These are phyloP conservation scores for Scyliorhinus canicula DNA, from an alignment of 2,797 vertebrate species.

Conservation along the genomic window DNA sequence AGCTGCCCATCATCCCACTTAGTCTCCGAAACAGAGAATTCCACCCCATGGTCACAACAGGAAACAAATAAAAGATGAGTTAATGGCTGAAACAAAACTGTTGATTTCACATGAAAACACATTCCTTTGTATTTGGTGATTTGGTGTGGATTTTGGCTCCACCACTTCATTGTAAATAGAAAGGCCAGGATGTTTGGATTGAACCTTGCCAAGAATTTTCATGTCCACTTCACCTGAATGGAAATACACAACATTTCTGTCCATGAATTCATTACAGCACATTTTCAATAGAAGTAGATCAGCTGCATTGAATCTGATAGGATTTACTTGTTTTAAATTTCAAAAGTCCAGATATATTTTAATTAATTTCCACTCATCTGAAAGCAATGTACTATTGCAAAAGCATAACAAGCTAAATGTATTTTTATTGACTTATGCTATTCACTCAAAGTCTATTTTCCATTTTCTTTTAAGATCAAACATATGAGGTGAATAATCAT, in stretches of 20 bases:
- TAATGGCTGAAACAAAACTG: not conserved
- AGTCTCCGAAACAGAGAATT: too few relatives aligned
- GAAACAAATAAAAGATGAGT: too few relatives aligned
- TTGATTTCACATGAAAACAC: not conserved
- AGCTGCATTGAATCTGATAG: too few relatives aligned
- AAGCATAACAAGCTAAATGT: not conserved
- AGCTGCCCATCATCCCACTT: too few relatives aligned
- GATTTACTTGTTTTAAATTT: too few relatives aligned
- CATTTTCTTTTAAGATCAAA: too few relatives aligned
- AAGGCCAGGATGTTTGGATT: too few relatives aligned
- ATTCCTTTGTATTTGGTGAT: not conserved
- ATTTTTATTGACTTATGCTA: not conserved
- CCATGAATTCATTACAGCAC: not conserved
- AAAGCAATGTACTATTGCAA: not conserved
- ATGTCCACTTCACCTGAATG: too few relatives aligned
- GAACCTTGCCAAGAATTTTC: too few relatives aligned
- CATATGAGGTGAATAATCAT: too few relatives aligned
- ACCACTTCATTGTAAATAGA: not conserved
- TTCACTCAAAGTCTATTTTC: not conserved
- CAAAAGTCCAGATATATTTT: not conserved
- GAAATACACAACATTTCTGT: too few relatives aligned
- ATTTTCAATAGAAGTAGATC: not conserved
- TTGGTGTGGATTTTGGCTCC: not conserved
- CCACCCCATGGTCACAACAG: too few relatives aligned
- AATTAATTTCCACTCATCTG: not conserved